phyloP scores from a whole-genome alignment of 2,888 invertebrate genomes.

The Orchesella flavescens region DNA sequence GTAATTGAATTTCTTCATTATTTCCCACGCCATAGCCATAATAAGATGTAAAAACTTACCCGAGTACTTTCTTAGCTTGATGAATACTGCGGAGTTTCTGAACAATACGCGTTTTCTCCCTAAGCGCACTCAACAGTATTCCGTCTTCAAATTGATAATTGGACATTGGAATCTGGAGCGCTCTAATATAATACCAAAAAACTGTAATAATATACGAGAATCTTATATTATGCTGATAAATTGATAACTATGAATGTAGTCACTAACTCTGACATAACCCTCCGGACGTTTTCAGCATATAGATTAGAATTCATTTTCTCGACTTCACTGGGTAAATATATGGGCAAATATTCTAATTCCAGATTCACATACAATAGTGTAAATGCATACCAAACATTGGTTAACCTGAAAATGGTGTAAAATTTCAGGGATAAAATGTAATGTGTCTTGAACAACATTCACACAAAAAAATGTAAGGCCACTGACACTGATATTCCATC shows the following conservation, averaged over 20 bases:
- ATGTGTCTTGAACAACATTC: no score
- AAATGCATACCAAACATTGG: conserved; percentile 91
- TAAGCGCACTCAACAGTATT: conserved; percentile 80
- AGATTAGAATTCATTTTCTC: conserved; percentile 90
- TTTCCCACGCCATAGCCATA: no score
- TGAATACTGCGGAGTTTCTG: conserved; percentile 41
- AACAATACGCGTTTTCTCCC: neutral
- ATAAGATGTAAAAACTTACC: no score
- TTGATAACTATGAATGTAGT: no score
- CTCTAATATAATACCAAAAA: no score
- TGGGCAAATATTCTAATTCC: conserved; percentile 93
- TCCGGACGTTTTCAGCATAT: conserved; percentile 90
- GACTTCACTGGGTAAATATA: conserved; percentile 89
- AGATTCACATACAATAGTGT: conserved; percentile 90
- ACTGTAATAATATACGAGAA: no score
- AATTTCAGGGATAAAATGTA: no score
- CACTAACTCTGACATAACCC: conserved; percentile 90
- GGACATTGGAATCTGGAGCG: conserved; percentile 87
- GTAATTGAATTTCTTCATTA: no score
- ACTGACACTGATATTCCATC: conserved; percentile 78
- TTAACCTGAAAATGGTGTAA: conserved; percentile 77
- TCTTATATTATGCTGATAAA: no score
- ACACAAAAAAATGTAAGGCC: no score
- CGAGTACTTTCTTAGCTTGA: conserved; percentile 36
- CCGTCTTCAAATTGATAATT: conserved; percentile 91